Conservation (phyloP, 2,113 vertebrate genomes). For the Xiphias gladius region DNA sequence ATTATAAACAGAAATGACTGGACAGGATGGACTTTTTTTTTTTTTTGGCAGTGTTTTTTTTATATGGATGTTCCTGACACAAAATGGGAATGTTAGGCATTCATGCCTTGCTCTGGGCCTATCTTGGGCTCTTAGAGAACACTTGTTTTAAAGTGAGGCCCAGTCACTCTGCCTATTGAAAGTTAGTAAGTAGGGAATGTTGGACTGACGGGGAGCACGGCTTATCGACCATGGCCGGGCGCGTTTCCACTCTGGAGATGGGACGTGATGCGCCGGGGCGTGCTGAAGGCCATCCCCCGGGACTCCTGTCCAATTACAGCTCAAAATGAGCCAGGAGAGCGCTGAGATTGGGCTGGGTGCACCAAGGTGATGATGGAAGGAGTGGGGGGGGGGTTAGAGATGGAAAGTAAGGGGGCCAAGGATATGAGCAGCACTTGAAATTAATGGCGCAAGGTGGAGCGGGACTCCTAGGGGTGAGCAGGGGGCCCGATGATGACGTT, state of each 20-base stretch:
- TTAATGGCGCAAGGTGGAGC: slow-evolving; percentile 77
- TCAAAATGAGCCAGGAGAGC: slow-evolving; percentile 79
- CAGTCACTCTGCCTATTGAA: slow-evolving; percentile 43
- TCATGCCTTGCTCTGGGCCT: not conserved
- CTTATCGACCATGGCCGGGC: slow-evolving; percentile 72
- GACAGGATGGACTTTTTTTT: not conserved
- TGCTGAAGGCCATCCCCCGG: slow-evolving; percentile 70
- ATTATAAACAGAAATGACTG: not conserved
- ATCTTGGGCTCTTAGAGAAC: slow-evolving; percentile 5
- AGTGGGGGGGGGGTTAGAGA: slow-evolving; percentile 35
- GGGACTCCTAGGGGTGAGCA: slow-evolving; percentile 51
- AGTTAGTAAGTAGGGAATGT: slow-evolving; percentile 49
- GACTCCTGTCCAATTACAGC: slow-evolving; percentile 82
- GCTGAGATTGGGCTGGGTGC: slow-evolving; percentile 73
- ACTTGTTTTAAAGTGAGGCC: slow-evolving; percentile 30
- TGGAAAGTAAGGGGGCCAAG: slow-evolving; percentile 42
- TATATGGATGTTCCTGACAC: not conserved
- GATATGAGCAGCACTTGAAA: slow-evolving; percentile 76
- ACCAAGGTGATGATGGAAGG: slow-evolving; percentile 63
- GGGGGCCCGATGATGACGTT: slow-evolving; percentile 53
- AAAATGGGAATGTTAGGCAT: not conserved
- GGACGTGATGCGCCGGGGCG: slow-evolving; percentile 66
- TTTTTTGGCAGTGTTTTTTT: not conserved
- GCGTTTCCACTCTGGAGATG: slow-evolving; percentile 64
- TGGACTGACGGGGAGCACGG: slow-evolving; percentile 41